Evolutionary conservation across 2,113 vertebrate genomes (phyloP).

Genomic region (Rafetus swinhoei): DNA sequence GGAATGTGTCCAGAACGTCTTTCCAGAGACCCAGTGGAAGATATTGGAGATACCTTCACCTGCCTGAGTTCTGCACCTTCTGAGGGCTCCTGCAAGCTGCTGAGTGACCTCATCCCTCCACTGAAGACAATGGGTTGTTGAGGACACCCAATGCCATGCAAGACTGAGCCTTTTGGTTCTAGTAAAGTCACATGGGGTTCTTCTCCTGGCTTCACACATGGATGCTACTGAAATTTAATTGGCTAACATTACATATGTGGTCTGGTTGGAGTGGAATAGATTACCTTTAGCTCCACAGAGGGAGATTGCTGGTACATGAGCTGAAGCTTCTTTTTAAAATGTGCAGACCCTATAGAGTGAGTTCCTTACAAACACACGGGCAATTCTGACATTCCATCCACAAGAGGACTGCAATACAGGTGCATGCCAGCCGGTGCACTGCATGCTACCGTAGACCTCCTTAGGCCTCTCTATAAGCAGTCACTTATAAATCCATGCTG

Average conservation of each 20-base stretch:
- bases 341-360: background rate
- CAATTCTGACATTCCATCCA: constrained; percentile 3
- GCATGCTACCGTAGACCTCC: background rate
- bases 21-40: background rate
- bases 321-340: background rate
- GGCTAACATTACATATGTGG: background rate
- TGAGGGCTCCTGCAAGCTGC: background rate
- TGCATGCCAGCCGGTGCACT: background rate
- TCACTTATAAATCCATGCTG: background rate
- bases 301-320: background rate
- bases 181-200: background rate
- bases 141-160: background rate
- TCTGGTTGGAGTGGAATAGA: background rate
- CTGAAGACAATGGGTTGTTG: background rate
- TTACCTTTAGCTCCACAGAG: background rate
- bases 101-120: background rate
- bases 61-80: background rate
- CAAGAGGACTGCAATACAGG: background rate
- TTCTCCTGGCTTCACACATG: background rate
- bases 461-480: background rate
- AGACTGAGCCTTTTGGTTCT: background rate
- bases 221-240: background rate
- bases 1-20: background rate
- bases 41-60: background rate
- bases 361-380: background rate